Conservation (phyloP, 2,113 vertebrate genomes). For the Pomatorhinus ruficollis region DNA sequence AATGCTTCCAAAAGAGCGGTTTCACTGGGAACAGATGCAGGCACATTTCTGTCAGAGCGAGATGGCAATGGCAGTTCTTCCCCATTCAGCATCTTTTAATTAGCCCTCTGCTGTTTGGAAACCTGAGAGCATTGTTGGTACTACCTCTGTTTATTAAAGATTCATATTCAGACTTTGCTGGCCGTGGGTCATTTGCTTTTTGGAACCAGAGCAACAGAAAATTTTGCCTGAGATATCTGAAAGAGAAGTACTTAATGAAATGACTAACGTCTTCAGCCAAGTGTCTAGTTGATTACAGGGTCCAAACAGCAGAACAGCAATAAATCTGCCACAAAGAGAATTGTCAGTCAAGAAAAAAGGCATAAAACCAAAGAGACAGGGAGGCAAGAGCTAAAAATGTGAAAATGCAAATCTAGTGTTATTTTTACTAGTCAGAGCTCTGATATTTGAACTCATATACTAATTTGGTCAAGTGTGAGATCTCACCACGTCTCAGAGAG, state of each 20-base stretch:
- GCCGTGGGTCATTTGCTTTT: conserved; percentile 57
- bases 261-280: conserved; percentile 46
- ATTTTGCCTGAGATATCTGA: conserved; percentile 20
- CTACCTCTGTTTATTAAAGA: conserved; percentile 63
- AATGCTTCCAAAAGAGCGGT: neutral
- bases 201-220: conserved; percentile 50
- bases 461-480: conserved; percentile 61
- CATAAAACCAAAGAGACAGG: conserved; percentile 53
- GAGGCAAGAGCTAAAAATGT: conserved; percentile 48
- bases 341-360: conserved; percentile 37
- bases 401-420: conserved; percentile 53
- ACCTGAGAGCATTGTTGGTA: conserved; percentile 15
- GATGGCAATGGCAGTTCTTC: neutral
- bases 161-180: conserved; percentile 48
- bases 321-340: conserved; percentile 43
- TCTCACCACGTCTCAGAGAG: conserved; percentile 15
- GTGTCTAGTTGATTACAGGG: conserved; percentile 43
- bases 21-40: conserved; percentile 13
- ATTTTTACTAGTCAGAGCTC: conserved; percentile 57
- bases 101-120: conserved; percentile 36
- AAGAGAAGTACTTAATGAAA: conserved; percentile 46
- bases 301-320: conserved; percentile 46
- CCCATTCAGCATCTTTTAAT: conserved; percentile 30
- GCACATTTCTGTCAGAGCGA: neutral
- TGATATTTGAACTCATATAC: conserved; percentile 34